Evolutionary conservation across 2,113 vertebrate species (phyloP), one percentile per base, ranked within the genome.

Genomic region (Amia ocellicauda): DNA sequence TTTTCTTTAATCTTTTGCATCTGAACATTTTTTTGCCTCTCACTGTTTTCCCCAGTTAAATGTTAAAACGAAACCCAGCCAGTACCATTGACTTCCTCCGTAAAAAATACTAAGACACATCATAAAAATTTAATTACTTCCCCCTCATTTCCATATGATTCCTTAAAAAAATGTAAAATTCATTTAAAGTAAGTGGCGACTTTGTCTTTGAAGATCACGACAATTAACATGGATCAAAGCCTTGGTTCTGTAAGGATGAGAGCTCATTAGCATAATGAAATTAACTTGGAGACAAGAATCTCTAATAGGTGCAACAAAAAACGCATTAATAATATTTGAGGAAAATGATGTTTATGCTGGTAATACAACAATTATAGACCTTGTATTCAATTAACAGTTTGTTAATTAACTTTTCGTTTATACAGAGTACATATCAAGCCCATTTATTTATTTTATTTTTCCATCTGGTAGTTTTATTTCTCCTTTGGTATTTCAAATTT

Each of bases 181-280:
- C 89, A 92, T 97, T 95, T 96, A 95, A 98, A 97, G 93, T 93
- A 94, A 95, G 93, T 93, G 90, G 93, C 92, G 94, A 97, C 94
- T 96, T 97, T 96, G 95, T 98, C 96, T 98, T 99, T 99, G 96
- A 98, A 99, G 96, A 98, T 95, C 93, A 93, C 81, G 92, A 97
- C 95, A 93, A 97, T 95, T 92, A 96, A 92, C 90, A 89, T 79
- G 93, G 95, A 98, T 99, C 96, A 99, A 97, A 99, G 95, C 87
- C 74, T 91, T 93, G 93, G 93, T 94, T 97, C 91, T 90, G 91
- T 94, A 90, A 92, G 88, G 92, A 94, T 92, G 93, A 96, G 94
- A 91, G 91, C 90, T 93, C 92, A 96, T 99, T 99, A 96, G 91
- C 97, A 98, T 98, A 96, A 97, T 96, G 90, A 98, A 97, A 98